Conservation (phyloP, 2,888 invertebrate genomes). For the Plagiodera versicolora region DNA sequence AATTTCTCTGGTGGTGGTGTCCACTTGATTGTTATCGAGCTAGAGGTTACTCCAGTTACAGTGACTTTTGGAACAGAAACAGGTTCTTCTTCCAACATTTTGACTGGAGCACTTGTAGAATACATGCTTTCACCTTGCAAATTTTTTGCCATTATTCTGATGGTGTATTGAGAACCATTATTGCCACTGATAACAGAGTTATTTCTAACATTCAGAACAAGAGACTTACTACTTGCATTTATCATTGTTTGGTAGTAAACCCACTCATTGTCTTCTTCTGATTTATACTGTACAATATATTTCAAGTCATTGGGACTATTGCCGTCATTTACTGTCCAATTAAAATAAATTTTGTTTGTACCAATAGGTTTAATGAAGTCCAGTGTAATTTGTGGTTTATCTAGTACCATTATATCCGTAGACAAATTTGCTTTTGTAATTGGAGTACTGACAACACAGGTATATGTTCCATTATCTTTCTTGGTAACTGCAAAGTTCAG, state of each 20-base stretch:
- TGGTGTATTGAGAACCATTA: slow-evolving; percentile 66
- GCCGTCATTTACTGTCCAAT: slow-evolving; percentile 80
- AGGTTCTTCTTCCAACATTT: slow-evolving; percentile 72
- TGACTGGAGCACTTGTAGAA: slow-evolving; percentile 59
- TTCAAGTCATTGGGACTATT: slow-evolving; percentile 69
- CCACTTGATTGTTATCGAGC: slow-evolving; percentile 84
- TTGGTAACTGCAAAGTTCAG: slow-evolving; percentile 62
- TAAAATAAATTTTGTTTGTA: slow-evolving; percentile 72
- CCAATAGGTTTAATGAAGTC: slow-evolving; percentile 76
- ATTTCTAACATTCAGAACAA: slow-evolving; percentile 62
- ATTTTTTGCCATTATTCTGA: slow-evolving; percentile 70
- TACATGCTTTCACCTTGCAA: slow-evolving; percentile 63
- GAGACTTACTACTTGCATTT: slow-evolving; percentile 66
- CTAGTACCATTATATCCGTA: slow-evolving; percentile 60
- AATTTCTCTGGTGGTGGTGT: slow-evolving; percentile 66
- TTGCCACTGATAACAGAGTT: slow-evolving; percentile 51
- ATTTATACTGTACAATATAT: slow-evolving; percentile 60
- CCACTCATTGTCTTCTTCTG: slow-evolving; percentile 58
- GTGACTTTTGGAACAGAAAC: slow-evolving; percentile 77
- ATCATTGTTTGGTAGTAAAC: slow-evolving; percentile 64
- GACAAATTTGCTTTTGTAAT: slow-evolving; percentile 40
- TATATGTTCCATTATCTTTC: slow-evolving; percentile 75
- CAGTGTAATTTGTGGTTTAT: slow-evolving; percentile 70
- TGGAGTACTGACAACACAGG: slow-evolving; percentile 55
- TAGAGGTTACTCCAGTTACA: slow-evolving; percentile 69